These are phyloP conservation scores for Syngnathus floridae DNA, from an alignment of 2,113 vertebrate genomes.

Conservation along the genomic window DNA sequence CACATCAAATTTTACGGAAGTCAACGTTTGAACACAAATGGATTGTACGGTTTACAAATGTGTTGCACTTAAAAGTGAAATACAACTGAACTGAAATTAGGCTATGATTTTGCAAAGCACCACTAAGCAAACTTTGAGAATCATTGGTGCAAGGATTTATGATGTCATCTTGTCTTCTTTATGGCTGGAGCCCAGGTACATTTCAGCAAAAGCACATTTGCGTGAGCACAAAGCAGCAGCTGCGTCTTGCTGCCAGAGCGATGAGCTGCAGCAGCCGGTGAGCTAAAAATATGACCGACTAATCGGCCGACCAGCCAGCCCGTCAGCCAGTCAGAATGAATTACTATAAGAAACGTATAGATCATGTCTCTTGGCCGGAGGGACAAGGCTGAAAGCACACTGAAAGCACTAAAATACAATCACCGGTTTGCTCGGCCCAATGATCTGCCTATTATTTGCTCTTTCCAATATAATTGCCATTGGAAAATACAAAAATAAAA, in stretches of 20 bases:
- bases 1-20: no score
- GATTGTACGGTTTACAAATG: background rate
- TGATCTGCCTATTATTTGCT: background rate
- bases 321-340: slow-evolving; percentile 2
- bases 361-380: background rate
- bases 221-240: slow-evolving; percentile 28
- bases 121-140: background rate
- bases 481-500: background rate
- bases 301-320: background rate
- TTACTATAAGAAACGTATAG: background rate
- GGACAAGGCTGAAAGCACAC: slow-evolving; percentile 14
- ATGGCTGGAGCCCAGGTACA: background rate
- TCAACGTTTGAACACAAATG: background rate
- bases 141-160: background rate
- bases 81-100: background rate
- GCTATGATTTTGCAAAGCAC: background rate
- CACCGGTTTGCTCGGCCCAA: no score
- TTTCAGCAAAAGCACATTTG: slow-evolving; percentile 44
- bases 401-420: slow-evolving; percentile 4
- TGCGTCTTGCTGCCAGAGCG: background rate
- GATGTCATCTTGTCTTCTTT: background rate
- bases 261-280: background rate
- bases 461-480: background rate
- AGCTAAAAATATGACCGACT: slow-evolving; percentile 3
- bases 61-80: background rate